Percentiles rank a stretch among this genome's conserved stretches.
These are phyloP conservation scores for Otis tarda DNA, from an alignment of 2,113 vertebrate species.

Conservation along the genomic window DNA sequence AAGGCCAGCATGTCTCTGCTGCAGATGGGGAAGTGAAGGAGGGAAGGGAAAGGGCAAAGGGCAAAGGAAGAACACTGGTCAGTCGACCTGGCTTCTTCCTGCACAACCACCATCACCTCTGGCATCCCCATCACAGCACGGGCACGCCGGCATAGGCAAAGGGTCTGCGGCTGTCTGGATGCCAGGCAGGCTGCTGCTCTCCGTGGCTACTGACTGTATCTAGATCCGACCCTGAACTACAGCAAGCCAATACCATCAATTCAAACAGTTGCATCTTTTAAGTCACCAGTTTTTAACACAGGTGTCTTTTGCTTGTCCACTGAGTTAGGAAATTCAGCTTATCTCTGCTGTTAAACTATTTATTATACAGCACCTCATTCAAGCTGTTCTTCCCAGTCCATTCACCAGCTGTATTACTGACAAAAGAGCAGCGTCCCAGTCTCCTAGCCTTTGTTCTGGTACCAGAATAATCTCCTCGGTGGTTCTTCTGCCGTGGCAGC, in stretches of 20 bases:
- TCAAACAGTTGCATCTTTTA: background rate
- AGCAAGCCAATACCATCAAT: background rate
- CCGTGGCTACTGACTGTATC: background rate
- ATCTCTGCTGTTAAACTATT: background rate
- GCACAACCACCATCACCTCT: background rate
- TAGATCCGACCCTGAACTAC: background rate
- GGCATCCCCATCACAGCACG: background rate
- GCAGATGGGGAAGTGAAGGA: background rate
- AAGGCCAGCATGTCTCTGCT: background rate
- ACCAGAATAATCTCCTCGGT: background rate
- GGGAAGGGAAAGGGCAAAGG: background rate
- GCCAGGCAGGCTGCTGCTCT: background rate
- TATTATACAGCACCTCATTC: background rate
- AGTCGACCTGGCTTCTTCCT: background rate
- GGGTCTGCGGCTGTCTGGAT: background rate
- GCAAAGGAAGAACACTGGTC: background rate
- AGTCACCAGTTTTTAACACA: background rate
- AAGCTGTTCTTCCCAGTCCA: constrained; percentile 1
- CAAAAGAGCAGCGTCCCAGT: background rate
- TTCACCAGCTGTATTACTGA: background rate
- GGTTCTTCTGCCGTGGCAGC: background rate
- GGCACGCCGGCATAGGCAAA: background rate
- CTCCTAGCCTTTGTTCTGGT: background rate
- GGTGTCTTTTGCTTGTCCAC: background rate
- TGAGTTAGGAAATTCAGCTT: background rate